Evolutionary conservation across 92 coral and sea anemone genomes (phyloP).

Genomic region (Pocillopora grandis): DNA sequence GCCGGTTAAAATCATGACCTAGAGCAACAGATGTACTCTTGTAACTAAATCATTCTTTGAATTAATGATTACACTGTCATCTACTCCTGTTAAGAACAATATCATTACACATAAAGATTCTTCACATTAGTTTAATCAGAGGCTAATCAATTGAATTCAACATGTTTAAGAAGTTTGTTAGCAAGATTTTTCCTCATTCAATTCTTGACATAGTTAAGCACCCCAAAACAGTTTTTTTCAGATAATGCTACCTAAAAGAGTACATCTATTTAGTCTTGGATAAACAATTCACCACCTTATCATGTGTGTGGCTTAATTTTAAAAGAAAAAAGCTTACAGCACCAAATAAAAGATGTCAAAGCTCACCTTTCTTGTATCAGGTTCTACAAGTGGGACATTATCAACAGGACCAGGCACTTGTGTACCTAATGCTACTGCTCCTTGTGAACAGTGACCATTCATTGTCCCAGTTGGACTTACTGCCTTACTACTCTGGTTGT

Average conservation of each 20-base stretch:
- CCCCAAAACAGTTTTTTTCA: too few relatives aligned
- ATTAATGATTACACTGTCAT: too few relatives aligned
- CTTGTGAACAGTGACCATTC: slow-evolving; percentile 74
- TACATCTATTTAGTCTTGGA: too few relatives aligned
- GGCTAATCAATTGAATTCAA: too few relatives aligned
- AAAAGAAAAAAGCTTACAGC: not conserved
- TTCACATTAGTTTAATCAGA: too few relatives aligned
- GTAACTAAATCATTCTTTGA: not conserved
- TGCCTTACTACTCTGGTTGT: slow-evolving; percentile 37
- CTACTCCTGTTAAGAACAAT: too few relatives aligned
- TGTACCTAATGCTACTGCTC: slow-evolving; percentile 22
- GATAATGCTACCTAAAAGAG: too few relatives aligned
- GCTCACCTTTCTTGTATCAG: slow-evolving; percentile 88
- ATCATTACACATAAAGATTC: too few relatives aligned
- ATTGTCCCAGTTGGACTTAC: slow-evolving; percentile 61
- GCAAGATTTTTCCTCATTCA: too few relatives aligned
- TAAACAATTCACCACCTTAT: too few relatives aligned
- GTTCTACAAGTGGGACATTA: slow-evolving; percentile 80
- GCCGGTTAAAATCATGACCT: slow-evolving; percentile 86
- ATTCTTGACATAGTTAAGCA: too few relatives aligned
- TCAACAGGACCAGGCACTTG: slow-evolving; percentile 82
- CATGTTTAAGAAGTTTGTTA: too few relatives aligned
- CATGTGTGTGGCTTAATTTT: not conserved
- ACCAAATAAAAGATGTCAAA: not conserved
- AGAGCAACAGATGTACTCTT: slow-evolving; percentile 16